Evolutionary conservation across 2,113 vertebrate species (phyloP), one percentile per base, ranked within the genome.

Genomic region (Mirounga angustirostris): DNA sequence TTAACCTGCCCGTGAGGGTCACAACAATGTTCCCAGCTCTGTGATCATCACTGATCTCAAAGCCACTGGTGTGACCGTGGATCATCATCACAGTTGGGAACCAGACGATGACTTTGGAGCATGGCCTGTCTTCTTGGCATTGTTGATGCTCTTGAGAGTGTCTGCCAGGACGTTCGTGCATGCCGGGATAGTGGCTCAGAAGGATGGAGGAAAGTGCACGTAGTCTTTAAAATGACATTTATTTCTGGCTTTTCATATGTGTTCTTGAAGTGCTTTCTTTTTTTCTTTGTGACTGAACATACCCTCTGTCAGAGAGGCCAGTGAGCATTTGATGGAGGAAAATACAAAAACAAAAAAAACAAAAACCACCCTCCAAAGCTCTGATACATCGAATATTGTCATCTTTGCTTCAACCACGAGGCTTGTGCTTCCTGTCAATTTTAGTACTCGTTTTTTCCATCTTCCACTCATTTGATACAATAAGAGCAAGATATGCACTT

Each of bases 151-250:
- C 36, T 18, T 5, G 54, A 10, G n/a, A 43, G 36, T 15, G 5
- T 40, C 56, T 18, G 24, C 14, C 7, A 15, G 56, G n/a, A 36
- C 22, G 3, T 3, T 15, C 8, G 8, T 1, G 9, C 7, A 0
- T 2, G 2, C 30, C 7, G 1, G 28, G 4, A 43, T 16, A 24
- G 54, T 6, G 6, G n/a, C 76, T 40, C 73, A 3, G 7, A n/a
- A 46, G 11, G 40, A 33, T 10, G 82, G 59, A 14, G 82, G 59
- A 22, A 30, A 16, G 58, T 9, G 4, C 40, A 63, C 6, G 3
- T 13, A 11, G 46, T 50, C 76, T 79, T 33, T 19, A 46, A 86
- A 54, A 61, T 54, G 67, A 50, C 36, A 30, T 43, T n/a, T 40
- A 58, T n/a, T 69, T 58, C 33, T 83, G 40, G 36, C 21, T 46